Conservation (phyloP, 2,888 invertebrate genomes). For the Mesorhabditis spiculigera region DNA sequence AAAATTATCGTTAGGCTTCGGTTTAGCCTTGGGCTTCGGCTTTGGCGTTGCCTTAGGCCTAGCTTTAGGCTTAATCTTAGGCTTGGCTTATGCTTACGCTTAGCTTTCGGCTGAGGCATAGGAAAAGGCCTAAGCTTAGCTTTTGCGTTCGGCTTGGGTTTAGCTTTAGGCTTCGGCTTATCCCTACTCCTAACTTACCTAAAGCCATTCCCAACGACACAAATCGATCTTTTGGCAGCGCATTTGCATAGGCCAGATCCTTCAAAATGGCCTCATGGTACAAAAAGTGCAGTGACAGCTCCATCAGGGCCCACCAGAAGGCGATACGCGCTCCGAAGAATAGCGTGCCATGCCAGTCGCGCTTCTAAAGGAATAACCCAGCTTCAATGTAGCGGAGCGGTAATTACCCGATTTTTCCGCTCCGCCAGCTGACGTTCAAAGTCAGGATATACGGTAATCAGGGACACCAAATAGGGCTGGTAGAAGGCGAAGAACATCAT, state of each 20-base stretch:
- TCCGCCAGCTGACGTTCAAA: conserved; percentile 50
- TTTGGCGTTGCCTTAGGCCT: too few relatives aligned
- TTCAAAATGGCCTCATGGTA: conserved; percentile 60
- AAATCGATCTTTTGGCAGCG: conserved; percentile 52
- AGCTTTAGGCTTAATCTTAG: conserved; percentile 9
- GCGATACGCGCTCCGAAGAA: conserved; percentile 50
- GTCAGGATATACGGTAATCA: conserved; percentile 59
- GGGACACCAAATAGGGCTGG: conserved; percentile 59
- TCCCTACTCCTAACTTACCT: conserved; percentile 20
- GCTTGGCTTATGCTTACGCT: conserved; percentile 5
- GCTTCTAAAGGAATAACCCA: neutral
- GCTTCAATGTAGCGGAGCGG: too few relatives aligned
- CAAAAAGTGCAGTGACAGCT: conserved; percentile 58
- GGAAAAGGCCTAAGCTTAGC: neutral
- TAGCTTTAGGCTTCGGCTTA: neutral
- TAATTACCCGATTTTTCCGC: conserved; percentile 16
- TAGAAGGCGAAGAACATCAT: conserved; percentile 61
- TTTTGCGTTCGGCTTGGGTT: too few relatives aligned
- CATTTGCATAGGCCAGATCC: conserved; percentile 24
- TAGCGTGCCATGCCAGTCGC: conserved; percentile 36
- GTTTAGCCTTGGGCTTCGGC: neutral
- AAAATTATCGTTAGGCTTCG: conserved; percentile 4
- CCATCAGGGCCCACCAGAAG: conserved; percentile 59
- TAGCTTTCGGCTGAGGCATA: neutral
- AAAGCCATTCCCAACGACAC: conserved; percentile 55